Evolutionary conservation across 2,888 invertebrate species (phyloP), one percentile per base, ranked within the genome.

Genomic region (Schizaphis graminum): DNA sequence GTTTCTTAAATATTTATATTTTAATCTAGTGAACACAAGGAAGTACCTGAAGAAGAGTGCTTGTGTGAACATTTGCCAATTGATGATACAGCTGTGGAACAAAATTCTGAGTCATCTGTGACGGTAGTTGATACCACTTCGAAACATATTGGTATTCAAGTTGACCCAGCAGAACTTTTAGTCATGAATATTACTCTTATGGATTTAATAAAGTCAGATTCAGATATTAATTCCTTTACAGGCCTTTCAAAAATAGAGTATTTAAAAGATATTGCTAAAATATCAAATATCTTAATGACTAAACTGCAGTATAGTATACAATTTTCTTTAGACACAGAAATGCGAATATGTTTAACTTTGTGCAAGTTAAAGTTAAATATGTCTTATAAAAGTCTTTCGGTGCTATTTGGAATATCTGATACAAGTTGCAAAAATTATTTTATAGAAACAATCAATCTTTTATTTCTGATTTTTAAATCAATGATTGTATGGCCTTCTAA

Each of bases 391-490:
- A 41, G 49, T 92, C n/a, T 92, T 11, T n/a, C 67, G 28, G 92
- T 88, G 13, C 67, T 92, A 67, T 92, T 92, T 56, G 53, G 53
- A 13, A 92, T 92, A 26, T 49, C 88, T 44, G 77, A 92, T 67
- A 56, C 86, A 67, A 47, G 21, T 49, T 87, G 53, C 7, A 92
- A 49, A 49, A 88, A 92, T 67, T 57, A 53, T 67, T 92, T 92
- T 88, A 4, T 93, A n/a, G n/a, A n/a, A 35, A 93, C 93, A 7
- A 77, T 93, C 35, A 53, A 88, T 26, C 26, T 93, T 53, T 89
- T 93, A 41, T 93, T 84, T 85, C 28, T 88, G 53, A 89, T 93
- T 35, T 84, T 89, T 77, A 93, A 89, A 84, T 47, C 49, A 87
- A 53, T 89, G 53, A 77, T 93, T n/a, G 57, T 41, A 21, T 93